Evolutionary conservation across 2,797 vertebrate species (phyloP).

Genomic region (Aulostomus chinensis): DNA sequence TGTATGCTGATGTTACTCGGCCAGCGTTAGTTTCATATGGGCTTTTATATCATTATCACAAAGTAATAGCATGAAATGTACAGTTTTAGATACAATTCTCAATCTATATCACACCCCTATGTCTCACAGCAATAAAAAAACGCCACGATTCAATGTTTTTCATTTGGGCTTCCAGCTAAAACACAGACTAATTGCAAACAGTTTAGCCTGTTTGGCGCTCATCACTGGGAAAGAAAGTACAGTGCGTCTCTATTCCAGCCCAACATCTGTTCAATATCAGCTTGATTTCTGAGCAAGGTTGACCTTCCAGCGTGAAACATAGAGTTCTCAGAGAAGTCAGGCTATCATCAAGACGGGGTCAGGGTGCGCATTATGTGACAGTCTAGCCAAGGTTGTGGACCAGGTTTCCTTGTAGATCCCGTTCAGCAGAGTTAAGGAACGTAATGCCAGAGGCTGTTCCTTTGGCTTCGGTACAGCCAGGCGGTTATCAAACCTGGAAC

Average conservation of each 20-base stretch:
- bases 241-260: conserved; percentile 43
- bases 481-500: conserved; percentile 37
- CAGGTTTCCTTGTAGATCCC: conserved; percentile 35
- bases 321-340: conserved; percentile 30
- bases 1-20: too few relatives aligned
- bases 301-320: conserved; percentile 64
- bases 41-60: too few relatives aligned
- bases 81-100: too few relatives aligned
- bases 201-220: conserved; percentile 28
- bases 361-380: conserved; percentile 46
- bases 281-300: conserved; percentile 43
- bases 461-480: conserved; percentile 19
- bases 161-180: conserved; percentile 29
- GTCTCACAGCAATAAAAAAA: too few relatives aligned
- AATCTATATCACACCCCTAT: too few relatives aligned
- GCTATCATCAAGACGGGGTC: conserved; percentile 57
- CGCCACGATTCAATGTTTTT: too few relatives aligned
- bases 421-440: conserved; percentile 30
- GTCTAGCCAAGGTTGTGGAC: conserved; percentile 33
- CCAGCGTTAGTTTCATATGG: too few relatives aligned
- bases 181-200: conserved; percentile 30
- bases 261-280: conserved; percentile 72
- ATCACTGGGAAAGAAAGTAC: conserved; percentile 31
- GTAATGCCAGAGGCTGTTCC: conserved; percentile 40
- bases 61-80: too few relatives aligned